Base-by-base conservation (phyloP, 2,113 vertebrate species). In the Neolamprologus hecqui region DNA sequence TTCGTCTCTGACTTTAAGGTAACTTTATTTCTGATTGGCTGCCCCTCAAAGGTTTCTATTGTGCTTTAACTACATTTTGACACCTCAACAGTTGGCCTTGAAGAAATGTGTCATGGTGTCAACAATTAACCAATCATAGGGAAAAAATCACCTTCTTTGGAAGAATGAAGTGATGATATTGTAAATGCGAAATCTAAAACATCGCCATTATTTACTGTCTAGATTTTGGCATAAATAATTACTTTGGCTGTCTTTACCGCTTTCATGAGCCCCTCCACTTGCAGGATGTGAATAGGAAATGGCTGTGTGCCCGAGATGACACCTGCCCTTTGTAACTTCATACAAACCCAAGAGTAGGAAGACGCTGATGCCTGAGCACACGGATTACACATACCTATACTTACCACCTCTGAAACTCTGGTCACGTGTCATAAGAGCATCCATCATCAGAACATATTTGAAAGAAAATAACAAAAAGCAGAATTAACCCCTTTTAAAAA, bases 1-100 rank as follows among this genome's bases (percentile, higher is more conserved):
- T 31, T 65, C 0, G 0, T 21, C 26, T 77, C 45, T 51, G 6
- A 7, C 73, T 77, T 51, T 77, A 77, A 51, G 6, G 73, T 12
- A 19, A 19, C 15, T 28, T 47, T 19, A 42, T 75, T 75, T 19
- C 15, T 77, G 70, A 49, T 77, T 49, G 45, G 42, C 15, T 77
- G 42, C 15, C 15, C 26, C 26, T 77, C 15, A 49, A 31, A 77
- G 45, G 45, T 10, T 73, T 47, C 40, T 45, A 15, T 7, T 47
- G 40, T 5, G 6, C 15, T 19, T 75, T 28, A 2, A 75, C 70
- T 77, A 31, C 3, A 5, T 47, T 31, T 47, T 75, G 42, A 75
- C 14, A 75, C 14, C 21, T 40, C 35, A 31, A 47, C 14, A 7
- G 42, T 49, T 19, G 15, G 4, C 15, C 15, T 75, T 28, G 15